phyloP scores from a whole-genome alignment of 2,888 invertebrate species.

The Encarsia formosa region DNA sequence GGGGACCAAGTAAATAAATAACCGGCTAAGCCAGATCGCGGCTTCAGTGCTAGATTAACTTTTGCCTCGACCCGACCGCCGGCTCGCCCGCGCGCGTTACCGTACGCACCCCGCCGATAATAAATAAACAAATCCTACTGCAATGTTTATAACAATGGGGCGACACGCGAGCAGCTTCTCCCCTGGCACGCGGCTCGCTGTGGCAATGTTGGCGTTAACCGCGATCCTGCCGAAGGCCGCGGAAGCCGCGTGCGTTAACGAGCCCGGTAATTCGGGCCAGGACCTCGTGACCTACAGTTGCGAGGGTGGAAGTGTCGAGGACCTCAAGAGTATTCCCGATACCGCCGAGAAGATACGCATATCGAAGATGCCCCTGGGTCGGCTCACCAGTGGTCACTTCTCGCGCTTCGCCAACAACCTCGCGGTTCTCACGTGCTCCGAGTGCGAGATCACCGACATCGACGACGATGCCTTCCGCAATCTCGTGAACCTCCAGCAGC shows the following conservation, averaged over 20 bases:
- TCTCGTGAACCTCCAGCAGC: constrained; percentile 40
- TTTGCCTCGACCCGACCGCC: constrained; percentile 2
- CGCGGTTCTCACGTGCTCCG: constrained; percentile 40
- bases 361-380: constrained; percentile 34
- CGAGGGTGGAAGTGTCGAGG: constrained; percentile 35
- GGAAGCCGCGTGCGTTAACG: constrained; percentile 30
- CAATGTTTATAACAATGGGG: constrained; percentile 2
- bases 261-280: constrained; percentile 32
- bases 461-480: constrained; percentile 39
- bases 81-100: background rate
- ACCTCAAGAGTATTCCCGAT: constrained; percentile 36
- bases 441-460: constrained; percentile 41
- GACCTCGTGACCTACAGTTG: constrained; percentile 42
- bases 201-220: background rate
- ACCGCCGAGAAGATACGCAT: constrained; percentile 40
- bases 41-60: constrained; percentile 38
- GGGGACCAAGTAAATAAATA: constrained; percentile 47
- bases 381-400: constrained; percentile 36
- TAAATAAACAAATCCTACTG: too few species aligned
- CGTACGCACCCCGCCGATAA: too few species aligned
- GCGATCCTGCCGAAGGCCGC: background rate
- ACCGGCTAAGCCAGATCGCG: constrained; percentile 39
- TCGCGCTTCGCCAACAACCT: constrained; percentile 39
- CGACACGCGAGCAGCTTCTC: background rate
- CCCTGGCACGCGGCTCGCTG: too few species aligned